Conservation (phyloP, 2,113 vertebrate species). For the Festucalex cinctus region DNA sequence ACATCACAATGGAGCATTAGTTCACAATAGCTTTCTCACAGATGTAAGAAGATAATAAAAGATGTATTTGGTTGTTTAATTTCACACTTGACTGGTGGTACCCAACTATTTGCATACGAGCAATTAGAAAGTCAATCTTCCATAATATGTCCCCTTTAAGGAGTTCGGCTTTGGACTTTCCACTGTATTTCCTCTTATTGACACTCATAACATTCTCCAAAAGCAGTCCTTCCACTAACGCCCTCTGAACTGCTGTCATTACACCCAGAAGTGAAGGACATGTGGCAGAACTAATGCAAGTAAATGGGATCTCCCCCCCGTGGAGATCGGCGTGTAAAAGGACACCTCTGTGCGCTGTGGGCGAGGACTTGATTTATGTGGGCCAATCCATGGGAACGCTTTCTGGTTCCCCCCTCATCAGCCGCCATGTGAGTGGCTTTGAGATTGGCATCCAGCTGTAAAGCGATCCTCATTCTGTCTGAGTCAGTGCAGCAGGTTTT, state of each 20-base stretch:
- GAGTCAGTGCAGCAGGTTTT: conserved; percentile 21
- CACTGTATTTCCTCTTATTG: background rate
- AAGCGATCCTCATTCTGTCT: conserved; percentile 64
- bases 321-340: conserved; percentile 46
- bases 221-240: conserved; percentile 8
- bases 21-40: too few relatives aligned
- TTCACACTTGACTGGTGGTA: too few relatives aligned
- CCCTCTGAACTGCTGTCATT: conserved; percentile 41
- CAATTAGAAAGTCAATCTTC: background rate
- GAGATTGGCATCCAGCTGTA: conserved; percentile 67
- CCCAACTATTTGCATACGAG: background rate
- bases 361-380: conserved; percentile 71
- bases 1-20: too few relatives aligned
- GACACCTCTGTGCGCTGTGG: conserved; percentile 51
- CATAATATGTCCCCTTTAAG: too few relatives aligned
- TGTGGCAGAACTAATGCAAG: conserved; percentile 63
- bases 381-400: conserved; percentile 64
- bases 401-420: conserved; percentile 48
- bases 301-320: conserved; percentile 60
- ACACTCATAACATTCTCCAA: conserved; percentile 20
- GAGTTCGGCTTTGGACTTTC: background rate
- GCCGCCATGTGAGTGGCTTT: conserved; percentile 59
- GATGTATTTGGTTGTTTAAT: too few relatives aligned
- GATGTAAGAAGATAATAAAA: too few relatives aligned
- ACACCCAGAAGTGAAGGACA: conserved; percentile 34